These are phyloP conservation scores for Lates calcarifer DNA, from an alignment of 2,113 vertebrate genomes.

Conservation along the genomic window DNA sequence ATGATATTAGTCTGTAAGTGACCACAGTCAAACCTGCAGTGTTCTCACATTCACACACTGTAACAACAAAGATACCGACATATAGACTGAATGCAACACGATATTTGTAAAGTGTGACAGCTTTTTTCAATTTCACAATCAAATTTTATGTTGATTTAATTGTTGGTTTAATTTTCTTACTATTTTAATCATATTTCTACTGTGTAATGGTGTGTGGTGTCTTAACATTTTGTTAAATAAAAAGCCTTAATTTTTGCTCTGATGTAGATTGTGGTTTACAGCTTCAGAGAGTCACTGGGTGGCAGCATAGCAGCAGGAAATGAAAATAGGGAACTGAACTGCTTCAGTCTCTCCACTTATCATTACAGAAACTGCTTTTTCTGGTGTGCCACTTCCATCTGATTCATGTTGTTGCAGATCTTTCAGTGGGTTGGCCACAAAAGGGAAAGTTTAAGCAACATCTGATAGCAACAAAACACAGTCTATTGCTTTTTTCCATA, in stretches of 20 bases:
- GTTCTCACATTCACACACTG: background rate
- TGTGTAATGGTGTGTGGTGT: slow-evolving; percentile 1
- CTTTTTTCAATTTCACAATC: background rate
- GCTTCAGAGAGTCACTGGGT: slow-evolving; percentile 40
- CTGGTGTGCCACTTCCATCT: background rate
- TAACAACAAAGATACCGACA: background rate
- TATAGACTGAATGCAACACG: background rate
- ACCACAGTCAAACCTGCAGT: background rate
- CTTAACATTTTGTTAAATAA: slow-evolving; percentile 38
- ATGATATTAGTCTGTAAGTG: background rate
- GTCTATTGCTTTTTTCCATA: too few relatives aligned
- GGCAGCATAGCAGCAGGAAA: slow-evolving; percentile 58
- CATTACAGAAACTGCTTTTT: background rate
- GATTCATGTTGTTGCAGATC: background rate
- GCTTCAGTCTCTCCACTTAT: background rate
- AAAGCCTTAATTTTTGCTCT: slow-evolving; percentile 12
- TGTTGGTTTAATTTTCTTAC: background rate
- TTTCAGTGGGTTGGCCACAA: background rate
- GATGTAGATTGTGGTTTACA: slow-evolving; percentile 3
- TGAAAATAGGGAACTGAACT: background rate
- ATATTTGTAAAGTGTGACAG: background rate
- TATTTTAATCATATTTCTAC: background rate
- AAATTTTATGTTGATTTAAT: background rate
- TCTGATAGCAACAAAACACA: too few relatives aligned
- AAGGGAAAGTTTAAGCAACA: background rate